These are phyloP conservation scores for Borostomias antarcticus DNA, from an alignment of 2,797 vertebrate species.

Conservation along the genomic window DNA sequence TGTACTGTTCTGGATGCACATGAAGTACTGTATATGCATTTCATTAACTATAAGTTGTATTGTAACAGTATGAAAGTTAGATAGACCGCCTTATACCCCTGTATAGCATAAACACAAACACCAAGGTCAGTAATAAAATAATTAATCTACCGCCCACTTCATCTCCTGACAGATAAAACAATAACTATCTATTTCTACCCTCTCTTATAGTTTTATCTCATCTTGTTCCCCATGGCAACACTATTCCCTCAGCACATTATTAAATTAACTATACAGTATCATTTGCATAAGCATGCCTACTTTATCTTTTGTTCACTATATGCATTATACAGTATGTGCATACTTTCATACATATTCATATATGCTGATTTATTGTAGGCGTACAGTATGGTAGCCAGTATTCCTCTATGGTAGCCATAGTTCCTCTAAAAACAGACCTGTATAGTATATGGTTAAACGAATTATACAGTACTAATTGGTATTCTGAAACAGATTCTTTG, in stretches of 20 bases:
- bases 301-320: constrained; percentile 19
- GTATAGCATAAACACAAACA: neutral
- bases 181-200: constrained; percentile 26
- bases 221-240: constrained; percentile 27
- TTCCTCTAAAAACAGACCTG: constrained; percentile 26
- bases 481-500: constrained; percentile 43
- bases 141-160: neutral
- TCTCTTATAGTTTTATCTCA: constrained; percentile 40
- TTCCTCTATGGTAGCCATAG: constrained; percentile 8
- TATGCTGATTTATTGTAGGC: constrained; percentile 22
- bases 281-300: constrained; percentile 53
- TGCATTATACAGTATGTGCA: constrained; percentile 42
- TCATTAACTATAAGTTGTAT: too few species aligned
- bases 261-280: constrained; percentile 39
- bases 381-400: neutral
- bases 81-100: too few species aligned
- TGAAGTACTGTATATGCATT: too few species aligned
- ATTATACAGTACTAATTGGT: constrained; percentile 30
- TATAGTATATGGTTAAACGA: constrained; percentile 33
- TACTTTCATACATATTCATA: constrained; percentile 27
- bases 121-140: neutral
- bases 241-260: constrained; percentile 50
- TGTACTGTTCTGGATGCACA: too few species aligned
- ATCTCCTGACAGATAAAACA: neutral
- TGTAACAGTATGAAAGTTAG: too few species aligned